Conservation (phyloP, 2,888 invertebrate genomes). For the Chymomyza caudatula region DNA sequence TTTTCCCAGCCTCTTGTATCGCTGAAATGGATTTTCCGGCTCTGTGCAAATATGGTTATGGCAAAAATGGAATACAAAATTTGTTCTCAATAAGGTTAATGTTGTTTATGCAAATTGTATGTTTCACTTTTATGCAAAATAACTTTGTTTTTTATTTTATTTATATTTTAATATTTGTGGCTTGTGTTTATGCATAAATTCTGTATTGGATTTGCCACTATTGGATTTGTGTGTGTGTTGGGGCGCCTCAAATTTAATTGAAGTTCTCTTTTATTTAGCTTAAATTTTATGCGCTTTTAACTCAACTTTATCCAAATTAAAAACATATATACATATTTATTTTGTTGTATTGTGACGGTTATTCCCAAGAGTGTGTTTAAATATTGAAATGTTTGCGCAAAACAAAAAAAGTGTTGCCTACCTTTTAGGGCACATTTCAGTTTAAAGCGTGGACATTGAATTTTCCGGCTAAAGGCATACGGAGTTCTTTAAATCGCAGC, state of each 20-base stretch:
- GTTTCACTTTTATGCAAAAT: constrained; percentile 13
- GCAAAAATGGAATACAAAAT: constrained; percentile 15
- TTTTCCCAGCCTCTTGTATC: constrained; percentile 2
- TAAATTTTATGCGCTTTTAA: not conserved
- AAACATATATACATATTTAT: not conserved
- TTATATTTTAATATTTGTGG: not conserved
- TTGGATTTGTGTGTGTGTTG: not conserved
- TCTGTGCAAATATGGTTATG: not conserved
- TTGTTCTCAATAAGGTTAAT: constrained; percentile 31
- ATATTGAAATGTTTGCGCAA: not conserved
- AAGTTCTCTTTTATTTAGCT: not conserved
- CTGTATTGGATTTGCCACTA: constrained; percentile 7
- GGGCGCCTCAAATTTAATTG: not conserved
- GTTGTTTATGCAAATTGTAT: constrained; percentile 53
- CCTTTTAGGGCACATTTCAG: not conserved
- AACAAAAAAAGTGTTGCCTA: not conserved
- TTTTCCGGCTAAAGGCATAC: too few relatives aligned
- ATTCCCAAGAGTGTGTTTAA: not conserved
- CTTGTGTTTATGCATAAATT: not conserved
- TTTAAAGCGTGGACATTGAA: too few relatives aligned
- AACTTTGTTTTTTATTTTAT: constrained; percentile 13
- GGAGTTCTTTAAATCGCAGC: too few relatives aligned
- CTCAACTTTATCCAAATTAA: not conserved
- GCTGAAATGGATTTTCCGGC: not conserved
- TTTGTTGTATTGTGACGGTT: not conserved